Percentiles rank a stretch among this genome's conserved stretches.
Evolutionary conservation across 2,113 vertebrate genomes (phyloP).

Genomic region (Collichthys lucidus): DNA sequence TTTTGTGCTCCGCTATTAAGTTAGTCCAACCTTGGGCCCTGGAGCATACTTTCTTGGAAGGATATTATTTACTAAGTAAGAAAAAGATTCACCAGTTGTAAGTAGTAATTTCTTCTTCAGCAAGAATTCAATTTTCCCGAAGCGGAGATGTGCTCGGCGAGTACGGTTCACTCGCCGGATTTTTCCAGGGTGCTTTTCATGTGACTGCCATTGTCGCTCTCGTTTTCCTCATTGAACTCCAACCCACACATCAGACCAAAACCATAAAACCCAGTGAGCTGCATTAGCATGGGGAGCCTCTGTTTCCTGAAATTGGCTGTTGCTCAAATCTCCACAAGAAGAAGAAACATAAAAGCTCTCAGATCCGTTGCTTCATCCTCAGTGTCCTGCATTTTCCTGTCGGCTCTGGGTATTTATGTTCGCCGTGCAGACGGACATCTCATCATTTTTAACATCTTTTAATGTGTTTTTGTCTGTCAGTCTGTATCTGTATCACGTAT

Average conservation of each 20-base stretch:
- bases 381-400: not conserved
- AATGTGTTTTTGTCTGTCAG: not conserved
- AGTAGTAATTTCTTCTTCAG: not conserved
- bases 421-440: not conserved
- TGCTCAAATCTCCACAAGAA: not conserved
- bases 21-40: not conserved
- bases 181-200: not conserved
- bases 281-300: not conserved
- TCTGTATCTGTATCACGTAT: not conserved
- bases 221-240: not conserved
- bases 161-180: not conserved
- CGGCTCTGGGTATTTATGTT: not conserved
- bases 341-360: conserved; percentile 2
- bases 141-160: not conserved
- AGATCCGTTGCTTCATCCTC: not conserved
- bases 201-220: conserved; percentile 1
- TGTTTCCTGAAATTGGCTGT: conserved; percentile 7
- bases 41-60: not conserved
- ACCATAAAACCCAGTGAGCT: not conserved
- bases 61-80: not conserved
- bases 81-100: not conserved
- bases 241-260: not conserved
- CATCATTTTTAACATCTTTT: too few relatives aligned
- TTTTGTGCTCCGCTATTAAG: not conserved
- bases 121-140: not conserved